These are phyloP conservation scores for Euclidia mi DNA, from an alignment of 2,888 invertebrate species.

Conservation along the genomic window DNA sequence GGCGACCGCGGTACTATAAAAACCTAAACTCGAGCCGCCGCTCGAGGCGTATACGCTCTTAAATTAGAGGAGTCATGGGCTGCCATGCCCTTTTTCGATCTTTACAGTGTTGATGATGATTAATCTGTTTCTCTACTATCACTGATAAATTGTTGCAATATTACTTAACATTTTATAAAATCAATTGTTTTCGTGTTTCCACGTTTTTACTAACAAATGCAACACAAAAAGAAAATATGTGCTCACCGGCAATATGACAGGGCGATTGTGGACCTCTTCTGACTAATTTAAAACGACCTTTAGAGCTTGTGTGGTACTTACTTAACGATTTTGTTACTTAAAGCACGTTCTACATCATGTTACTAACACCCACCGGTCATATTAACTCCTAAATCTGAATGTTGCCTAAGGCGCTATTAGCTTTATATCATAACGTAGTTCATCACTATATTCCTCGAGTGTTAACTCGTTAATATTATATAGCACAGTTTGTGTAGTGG, in stretches of 20 bases:
- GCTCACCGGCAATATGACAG: slow-evolving; percentile 44
- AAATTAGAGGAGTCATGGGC: no score
- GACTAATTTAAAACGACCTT: slow-evolving; percentile 39
- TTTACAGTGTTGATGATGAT: no score
- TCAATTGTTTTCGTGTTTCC: no score
- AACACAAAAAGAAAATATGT: slow-evolving; percentile 48
- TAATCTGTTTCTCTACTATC: no score
- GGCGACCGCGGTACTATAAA: no score
- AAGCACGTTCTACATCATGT: slow-evolving; percentile 33
- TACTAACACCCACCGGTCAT: slow-evolving; percentile 41
- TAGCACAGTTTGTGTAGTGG: slow-evolving; percentile 33
- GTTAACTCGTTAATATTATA: slow-evolving; percentile 32
- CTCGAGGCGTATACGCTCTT: no score
- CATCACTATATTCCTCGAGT: slow-evolving; percentile 38
- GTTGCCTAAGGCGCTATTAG: slow-evolving; percentile 42
- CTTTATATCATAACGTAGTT: slow-evolving; percentile 43
- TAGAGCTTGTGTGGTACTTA: slow-evolving; percentile 28
- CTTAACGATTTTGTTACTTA: slow-evolving; percentile 47
- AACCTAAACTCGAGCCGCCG: no score
- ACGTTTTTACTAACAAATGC: slow-evolving; percentile 7
- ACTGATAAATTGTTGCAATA: no score
- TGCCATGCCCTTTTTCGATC: no score
- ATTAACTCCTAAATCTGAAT: slow-evolving; percentile 50
- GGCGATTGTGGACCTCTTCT: slow-evolving; percentile 37
- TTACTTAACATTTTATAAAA: no score